A percentile compares a stretch with the other conserved stretches of the same genome.
Conservation (phyloP, 2,113 vertebrate species). For the Alethe castanea region DNA sequence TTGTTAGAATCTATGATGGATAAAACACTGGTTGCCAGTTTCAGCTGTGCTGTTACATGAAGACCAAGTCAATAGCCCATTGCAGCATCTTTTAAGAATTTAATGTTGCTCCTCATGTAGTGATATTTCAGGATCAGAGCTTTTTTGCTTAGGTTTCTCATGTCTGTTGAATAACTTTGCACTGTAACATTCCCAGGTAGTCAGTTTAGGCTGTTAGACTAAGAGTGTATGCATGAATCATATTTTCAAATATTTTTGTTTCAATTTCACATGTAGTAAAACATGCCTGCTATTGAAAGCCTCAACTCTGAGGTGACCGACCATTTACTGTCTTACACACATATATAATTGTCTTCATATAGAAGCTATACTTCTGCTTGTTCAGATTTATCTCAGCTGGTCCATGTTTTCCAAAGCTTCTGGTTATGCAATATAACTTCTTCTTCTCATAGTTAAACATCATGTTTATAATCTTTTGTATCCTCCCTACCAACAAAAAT, state of each 20-base stretch:
- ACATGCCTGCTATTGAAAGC: not conserved
- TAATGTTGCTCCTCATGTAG: not conserved
- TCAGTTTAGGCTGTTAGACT: not conserved
- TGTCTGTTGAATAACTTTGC: not conserved
- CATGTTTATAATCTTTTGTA: not conserved
- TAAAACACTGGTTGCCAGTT: not conserved
- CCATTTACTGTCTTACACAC: not conserved
- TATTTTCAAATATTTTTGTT: not conserved
- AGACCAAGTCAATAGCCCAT: not conserved
- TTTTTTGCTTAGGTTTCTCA: not conserved
- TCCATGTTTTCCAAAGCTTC: not conserved
- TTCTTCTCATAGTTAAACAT: not conserved
- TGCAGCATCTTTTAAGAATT: not conserved
- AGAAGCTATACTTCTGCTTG: not conserved
- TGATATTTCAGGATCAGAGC: not conserved
- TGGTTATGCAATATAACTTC: not conserved
- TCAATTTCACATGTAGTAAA: not conserved
- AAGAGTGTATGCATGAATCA: accelerated
- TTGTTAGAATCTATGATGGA: not conserved
- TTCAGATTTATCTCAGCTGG: not conserved
- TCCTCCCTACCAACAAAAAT: not conserved
- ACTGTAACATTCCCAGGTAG: not conserved
- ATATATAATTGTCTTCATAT: not conserved
- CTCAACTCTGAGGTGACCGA: not conserved
- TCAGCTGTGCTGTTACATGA: not conserved